phyloP scores from a whole-genome alignment of 2,797 vertebrate species.

The Prunella strophiata region DNA sequence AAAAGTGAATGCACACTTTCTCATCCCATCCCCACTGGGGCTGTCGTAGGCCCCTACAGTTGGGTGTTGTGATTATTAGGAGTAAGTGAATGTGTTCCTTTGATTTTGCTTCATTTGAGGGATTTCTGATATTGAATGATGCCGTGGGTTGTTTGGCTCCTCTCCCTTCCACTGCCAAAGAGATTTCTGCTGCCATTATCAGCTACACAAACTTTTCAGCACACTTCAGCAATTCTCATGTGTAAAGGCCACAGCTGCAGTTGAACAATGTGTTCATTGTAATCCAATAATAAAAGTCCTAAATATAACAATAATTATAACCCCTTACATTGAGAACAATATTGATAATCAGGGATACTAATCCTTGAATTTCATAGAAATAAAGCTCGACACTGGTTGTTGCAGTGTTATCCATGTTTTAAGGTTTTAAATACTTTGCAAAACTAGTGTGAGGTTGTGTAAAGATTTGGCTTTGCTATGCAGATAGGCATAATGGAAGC shows the following conservation, averaged over 20 bases:
- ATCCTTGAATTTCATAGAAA: slow-evolving; percentile 14
- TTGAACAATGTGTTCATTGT: slow-evolving; percentile 32
- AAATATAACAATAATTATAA: slow-evolving; percentile 62
- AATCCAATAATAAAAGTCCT: slow-evolving; percentile 41
- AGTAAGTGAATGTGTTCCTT: background rate
- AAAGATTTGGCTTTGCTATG: slow-evolving; percentile 5
- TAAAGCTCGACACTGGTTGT: background rate
- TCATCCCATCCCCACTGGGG: background rate
- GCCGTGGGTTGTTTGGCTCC: slow-evolving; percentile 5
- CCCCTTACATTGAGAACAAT: slow-evolving; percentile 31
- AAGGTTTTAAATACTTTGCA: slow-evolving; percentile 24
- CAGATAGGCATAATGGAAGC: background rate
- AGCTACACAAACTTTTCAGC: slow-evolving; percentile 34
- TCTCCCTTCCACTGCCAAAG: background rate
- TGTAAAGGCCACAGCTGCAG: slow-evolving; percentile 55
- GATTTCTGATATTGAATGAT: background rate
- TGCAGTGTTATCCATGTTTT: background rate
- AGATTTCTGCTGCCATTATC: background rate
- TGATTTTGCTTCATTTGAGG: slow-evolving; percentile 14
- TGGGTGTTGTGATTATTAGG: background rate
- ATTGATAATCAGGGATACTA: slow-evolving; percentile 50
- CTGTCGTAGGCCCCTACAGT: background rate
- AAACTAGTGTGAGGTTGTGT: background rate
- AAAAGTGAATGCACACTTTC: background rate
- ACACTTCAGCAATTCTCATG: slow-evolving; percentile 2